Evolutionary conservation across 2,888 invertebrate species (phyloP).

Genomic region (Toxonevra muliebris): DNA sequence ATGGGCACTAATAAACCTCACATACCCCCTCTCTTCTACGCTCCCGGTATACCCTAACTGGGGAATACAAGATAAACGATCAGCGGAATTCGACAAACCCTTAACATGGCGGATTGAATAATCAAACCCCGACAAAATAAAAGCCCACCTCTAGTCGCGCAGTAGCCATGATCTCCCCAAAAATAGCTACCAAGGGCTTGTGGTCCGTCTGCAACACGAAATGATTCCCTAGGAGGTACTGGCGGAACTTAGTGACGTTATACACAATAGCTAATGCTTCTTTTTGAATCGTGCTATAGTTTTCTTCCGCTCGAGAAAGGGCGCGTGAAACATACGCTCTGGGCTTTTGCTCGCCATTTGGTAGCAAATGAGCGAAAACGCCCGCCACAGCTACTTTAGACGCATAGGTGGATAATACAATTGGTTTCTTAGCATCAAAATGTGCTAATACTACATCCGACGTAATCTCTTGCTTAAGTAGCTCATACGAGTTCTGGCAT

Average conservation of each 20-base stretch:
- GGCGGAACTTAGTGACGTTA: constrained; percentile 30
- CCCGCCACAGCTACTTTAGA: constrained; percentile 32
- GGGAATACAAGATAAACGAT: constrained; percentile 26
- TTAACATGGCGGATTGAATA: constrained; percentile 35
- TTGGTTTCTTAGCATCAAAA: constrained; percentile 34
- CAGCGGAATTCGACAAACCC: constrained; percentile 29
- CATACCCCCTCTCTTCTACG: neutral
- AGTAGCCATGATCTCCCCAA: constrained; percentile 27
- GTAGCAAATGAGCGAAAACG: constrained; percentile 6
- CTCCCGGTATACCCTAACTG: neutral
- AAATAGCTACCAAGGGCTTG: constrained; percentile 30
- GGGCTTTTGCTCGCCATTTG: neutral
- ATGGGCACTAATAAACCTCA: constrained; percentile 12
- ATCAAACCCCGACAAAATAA: constrained; percentile 35
- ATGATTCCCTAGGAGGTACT: constrained; percentile 33
- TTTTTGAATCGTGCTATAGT: constrained; percentile 34
- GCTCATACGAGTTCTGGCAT: constrained; percentile 45
- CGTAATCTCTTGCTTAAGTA: constrained; percentile 42
- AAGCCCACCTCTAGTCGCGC: constrained; percentile 33
- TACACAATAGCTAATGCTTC: constrained; percentile 36
- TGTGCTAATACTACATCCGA: constrained; percentile 33
- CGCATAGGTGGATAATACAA: constrained; percentile 43
- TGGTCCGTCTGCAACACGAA: constrained; percentile 35
- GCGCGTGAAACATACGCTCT: constrained; percentile 35
- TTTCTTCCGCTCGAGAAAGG: constrained; percentile 32